Evolutionary conservation across 2,888 invertebrate genomes (phyloP).

Genomic region (Microplitis deprimator): DNA sequence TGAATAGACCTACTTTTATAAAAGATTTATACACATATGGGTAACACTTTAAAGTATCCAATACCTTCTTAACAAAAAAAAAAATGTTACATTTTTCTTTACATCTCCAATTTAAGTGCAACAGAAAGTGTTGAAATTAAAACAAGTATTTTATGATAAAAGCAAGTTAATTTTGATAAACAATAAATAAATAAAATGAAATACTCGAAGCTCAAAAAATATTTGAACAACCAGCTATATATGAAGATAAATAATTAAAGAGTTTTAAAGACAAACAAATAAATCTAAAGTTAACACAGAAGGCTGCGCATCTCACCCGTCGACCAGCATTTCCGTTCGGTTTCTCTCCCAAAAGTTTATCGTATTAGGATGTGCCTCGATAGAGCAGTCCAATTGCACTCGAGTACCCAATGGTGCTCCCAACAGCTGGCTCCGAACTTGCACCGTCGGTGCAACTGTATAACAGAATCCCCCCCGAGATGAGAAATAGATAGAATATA

Average conservation of each 20-base stretch:
- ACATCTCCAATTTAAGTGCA: no score
- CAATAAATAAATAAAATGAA: neutral
- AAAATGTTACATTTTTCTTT: no score
- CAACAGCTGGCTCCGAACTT: conserved; percentile 89
- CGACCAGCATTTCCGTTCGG: conserved; percentile 63
- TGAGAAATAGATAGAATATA: conserved; percentile 16
- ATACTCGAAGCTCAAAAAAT: neutral
- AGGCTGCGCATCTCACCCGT: conserved; percentile 59
- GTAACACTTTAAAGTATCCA: neutral
- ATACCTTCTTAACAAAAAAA: no score
- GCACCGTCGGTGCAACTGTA: conserved; percentile 89
- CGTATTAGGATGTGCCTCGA: conserved; percentile 87
- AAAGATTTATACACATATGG: neutral
- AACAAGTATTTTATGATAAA: no score
- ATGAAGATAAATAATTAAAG: neutral
- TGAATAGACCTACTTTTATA: neutral
- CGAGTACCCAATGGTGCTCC: conserved; percentile 90
- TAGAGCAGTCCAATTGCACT: conserved; percentile 88
- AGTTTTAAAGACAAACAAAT: conserved; percentile 16
- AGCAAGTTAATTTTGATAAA: neutral
- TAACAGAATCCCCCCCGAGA: conserved; percentile 22
- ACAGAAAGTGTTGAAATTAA: no score
- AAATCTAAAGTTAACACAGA: conserved; percentile 28
- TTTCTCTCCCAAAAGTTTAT: conserved; percentile 88
- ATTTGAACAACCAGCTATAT: neutral